Conservation (phyloP, 2,113 vertebrate genomes). For the Phrynosoma platyrhinos region DNA sequence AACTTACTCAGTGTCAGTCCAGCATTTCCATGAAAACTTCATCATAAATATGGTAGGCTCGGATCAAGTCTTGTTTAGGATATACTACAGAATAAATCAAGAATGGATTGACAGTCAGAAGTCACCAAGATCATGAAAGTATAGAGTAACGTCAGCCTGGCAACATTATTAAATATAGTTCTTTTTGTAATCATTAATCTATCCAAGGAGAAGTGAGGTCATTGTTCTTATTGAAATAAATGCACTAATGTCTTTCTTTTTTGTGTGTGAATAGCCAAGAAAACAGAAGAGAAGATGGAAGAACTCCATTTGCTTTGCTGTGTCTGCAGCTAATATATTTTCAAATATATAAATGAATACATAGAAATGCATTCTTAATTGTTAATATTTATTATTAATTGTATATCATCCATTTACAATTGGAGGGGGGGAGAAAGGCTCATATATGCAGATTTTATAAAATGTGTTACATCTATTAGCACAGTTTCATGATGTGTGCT, state of each 20-base stretch:
- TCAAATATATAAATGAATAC: constrained; percentile 78
- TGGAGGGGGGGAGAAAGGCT: constrained; percentile 60
- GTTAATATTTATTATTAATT: constrained; percentile 85
- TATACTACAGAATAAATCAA: constrained; percentile 8
- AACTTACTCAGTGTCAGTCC: background rate
- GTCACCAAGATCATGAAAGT: constrained; percentile 52
- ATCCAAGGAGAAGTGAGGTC: constrained; percentile 70
- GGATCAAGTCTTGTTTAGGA: background rate
- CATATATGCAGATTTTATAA: constrained; percentile 79
- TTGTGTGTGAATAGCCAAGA: constrained; percentile 69
- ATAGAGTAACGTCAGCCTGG: constrained; percentile 49
- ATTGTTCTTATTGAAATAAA: constrained; percentile 75
- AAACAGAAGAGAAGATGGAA: constrained; percentile 73
- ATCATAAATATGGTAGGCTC: background rate
- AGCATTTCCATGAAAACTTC: background rate
- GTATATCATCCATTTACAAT: constrained; percentile 76
- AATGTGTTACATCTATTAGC: constrained; percentile 80
- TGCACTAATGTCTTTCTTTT: constrained; percentile 34
- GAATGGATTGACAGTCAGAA: constrained; percentile 16
- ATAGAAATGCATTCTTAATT: constrained; percentile 81
- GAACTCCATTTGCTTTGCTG: constrained; percentile 68
- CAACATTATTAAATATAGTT: constrained; percentile 58
- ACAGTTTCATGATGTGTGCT: constrained; percentile 81
- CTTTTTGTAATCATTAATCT: constrained; percentile 76
- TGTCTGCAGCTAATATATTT: constrained; percentile 80